Conservation (phyloP, 2,888 invertebrate genomes). For the Amphipyra tragopoginis region DNA sequence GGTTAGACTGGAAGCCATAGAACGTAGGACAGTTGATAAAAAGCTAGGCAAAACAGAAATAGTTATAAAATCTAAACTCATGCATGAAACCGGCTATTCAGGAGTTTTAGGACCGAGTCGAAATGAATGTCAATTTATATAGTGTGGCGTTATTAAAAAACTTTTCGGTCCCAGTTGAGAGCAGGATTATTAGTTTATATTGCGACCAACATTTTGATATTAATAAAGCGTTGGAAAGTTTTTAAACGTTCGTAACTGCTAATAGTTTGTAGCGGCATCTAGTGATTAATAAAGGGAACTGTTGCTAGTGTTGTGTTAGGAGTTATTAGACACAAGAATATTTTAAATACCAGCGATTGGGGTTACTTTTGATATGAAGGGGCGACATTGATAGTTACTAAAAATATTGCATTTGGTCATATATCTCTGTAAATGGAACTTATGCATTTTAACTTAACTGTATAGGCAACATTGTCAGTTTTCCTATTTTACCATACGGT, state of each 20-base stretch:
- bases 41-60: too few relatives aligned
- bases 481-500: too few relatives aligned
- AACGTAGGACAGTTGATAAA: too few relatives aligned
- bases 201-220: constrained; percentile 62
- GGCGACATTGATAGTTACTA: too few relatives aligned
- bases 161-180: constrained; percentile 53
- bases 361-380: too few relatives aligned
- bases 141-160: constrained; percentile 64
- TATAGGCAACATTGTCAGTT: too few relatives aligned
- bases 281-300: constrained; percentile 20
- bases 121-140: constrained; percentile 46
- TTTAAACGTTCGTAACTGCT: constrained; percentile 52
- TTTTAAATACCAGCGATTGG: too few relatives aligned
- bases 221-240: constrained; percentile 57
- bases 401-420: too few relatives aligned
- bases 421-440: too few relatives aligned
- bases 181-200: constrained; percentile 54
- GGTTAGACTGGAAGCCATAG: too few relatives aligned
- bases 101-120: constrained; percentile 10
- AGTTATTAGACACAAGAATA: too few relatives aligned
- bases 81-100: constrained; percentile 20
- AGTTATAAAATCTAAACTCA: constrained; percentile 7
- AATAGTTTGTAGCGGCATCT: constrained; percentile 43
- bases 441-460: too few relatives aligned
- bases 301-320: not conserved